phyloP scores from a whole-genome alignment of 2,888 invertebrate genomes.

The Xanthia togata region DNA sequence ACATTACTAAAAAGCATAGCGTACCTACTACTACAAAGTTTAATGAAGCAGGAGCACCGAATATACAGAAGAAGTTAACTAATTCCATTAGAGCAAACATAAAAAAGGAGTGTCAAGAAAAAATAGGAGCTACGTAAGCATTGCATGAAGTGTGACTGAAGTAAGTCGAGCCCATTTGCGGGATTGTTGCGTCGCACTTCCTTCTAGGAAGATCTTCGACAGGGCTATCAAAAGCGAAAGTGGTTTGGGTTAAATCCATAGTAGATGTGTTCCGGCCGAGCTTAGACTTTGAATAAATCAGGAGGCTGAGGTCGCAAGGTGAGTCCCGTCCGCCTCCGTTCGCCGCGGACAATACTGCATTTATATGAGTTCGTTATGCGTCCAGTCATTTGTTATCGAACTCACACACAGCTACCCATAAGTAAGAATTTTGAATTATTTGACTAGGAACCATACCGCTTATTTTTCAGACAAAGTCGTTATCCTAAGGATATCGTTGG shows the following conservation, averaged over 20 bases:
- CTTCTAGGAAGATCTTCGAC: slow-evolving; percentile 48
- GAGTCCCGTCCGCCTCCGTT: slow-evolving; percentile 62
- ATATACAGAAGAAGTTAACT: slow-evolving; percentile 2
- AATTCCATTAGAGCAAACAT: slow-evolving; percentile 17
- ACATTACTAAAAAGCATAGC: not conserved
- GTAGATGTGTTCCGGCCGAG: slow-evolving; percentile 70
- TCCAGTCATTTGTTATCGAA: slow-evolving; percentile 71
- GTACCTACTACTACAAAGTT: not conserved
- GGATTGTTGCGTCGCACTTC: slow-evolving; percentile 45
- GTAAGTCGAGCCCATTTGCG: slow-evolving; percentile 43
- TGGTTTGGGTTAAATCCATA: slow-evolving; percentile 71
- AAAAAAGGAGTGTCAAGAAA: slow-evolving; percentile 13
- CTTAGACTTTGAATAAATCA: slow-evolving; percentile 82
- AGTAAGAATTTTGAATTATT: slow-evolving; percentile 71
- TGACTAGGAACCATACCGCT: slow-evolving; percentile 68
- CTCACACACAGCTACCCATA: slow-evolving; percentile 63
- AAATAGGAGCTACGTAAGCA: slow-evolving; percentile 27
- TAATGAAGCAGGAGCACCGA: slow-evolving; percentile 3
- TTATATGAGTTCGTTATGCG: slow-evolving; percentile 81
- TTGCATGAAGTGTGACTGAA: slow-evolving; percentile 48
- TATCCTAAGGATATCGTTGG: slow-evolving; percentile 30
- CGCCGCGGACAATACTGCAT: slow-evolving; percentile 77
- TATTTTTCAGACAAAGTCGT: slow-evolving; percentile 39
- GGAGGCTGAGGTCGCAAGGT: slow-evolving; percentile 75
- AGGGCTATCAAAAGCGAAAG: slow-evolving; percentile 72